These are phyloP conservation scores for Acrocyrtus sp. DNA, from an alignment of 2,888 invertebrate genomes.

Conservation along the genomic window DNA sequence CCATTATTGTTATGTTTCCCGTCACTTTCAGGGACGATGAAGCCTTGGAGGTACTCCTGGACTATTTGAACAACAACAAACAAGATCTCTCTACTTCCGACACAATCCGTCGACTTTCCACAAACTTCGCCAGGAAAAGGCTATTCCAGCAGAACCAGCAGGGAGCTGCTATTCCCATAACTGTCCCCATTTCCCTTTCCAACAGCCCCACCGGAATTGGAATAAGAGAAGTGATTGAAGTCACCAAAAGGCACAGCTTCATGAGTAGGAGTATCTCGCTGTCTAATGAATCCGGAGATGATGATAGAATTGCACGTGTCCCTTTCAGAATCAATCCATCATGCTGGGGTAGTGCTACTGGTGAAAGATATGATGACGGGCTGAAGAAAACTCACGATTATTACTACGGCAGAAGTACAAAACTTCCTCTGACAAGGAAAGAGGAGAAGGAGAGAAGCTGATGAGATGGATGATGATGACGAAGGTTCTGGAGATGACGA, in stretches of 20 bases:
- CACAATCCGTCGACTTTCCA: conserved; percentile 10
- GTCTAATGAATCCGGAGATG: background rate
- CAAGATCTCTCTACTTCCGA: conserved; percentile 18
- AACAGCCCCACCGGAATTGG: background rate
- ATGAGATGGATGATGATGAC: background rate
- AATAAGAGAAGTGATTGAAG: conserved; percentile 9
- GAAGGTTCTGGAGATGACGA: background rate
- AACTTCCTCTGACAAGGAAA: background rate
- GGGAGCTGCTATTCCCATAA: too few species aligned
- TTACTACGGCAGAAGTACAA: conserved; percentile 27
- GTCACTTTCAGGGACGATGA: conserved; percentile 37
- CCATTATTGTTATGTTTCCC: too few species aligned
- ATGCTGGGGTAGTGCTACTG: background rate
- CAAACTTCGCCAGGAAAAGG: background rate
- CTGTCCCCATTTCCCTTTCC: background rate
- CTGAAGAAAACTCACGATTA: conserved; percentile 19
- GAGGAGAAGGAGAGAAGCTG: background rate
- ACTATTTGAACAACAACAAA: conserved; percentile 20
- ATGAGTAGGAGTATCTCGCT: background rate
- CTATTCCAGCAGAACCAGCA: background rate
- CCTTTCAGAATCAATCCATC: background rate
- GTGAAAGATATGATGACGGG: too few species aligned
- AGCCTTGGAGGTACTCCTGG: conserved; percentile 38
- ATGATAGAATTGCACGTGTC: background rate
- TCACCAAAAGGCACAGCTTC: background rate